Conservation (phyloP, 2,113 vertebrate species). For the Esox niger region DNA sequence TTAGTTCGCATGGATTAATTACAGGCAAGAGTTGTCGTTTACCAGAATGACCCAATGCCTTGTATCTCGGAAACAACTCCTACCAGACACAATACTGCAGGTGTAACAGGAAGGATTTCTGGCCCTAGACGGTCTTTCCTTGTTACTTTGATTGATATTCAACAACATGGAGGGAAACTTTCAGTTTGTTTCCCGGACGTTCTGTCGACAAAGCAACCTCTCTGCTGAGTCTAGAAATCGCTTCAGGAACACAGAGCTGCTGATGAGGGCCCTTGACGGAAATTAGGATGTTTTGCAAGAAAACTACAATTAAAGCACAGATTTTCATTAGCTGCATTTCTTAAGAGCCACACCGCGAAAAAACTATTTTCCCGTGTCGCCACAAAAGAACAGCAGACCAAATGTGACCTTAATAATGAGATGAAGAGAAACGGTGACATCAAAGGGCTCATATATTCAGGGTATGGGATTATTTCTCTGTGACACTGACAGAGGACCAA, state of each 20-base stretch:
- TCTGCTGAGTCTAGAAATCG: background rate
- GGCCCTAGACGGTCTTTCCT: no score
- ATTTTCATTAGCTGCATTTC: background rate
- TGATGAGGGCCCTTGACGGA: background rate
- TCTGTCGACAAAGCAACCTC: background rate
- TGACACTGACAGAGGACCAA: constrained; percentile 1
- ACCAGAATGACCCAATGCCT: constrained; percentile 4
- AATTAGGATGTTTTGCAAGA: background rate
- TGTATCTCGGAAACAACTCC: background rate
- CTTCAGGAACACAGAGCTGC: background rate
- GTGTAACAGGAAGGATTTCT: background rate
- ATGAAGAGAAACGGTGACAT: constrained; percentile 11
- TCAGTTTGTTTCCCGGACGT: background rate
- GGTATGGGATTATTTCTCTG: constrained; percentile 4
- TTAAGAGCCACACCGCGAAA: background rate
- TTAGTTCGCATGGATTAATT: no score
- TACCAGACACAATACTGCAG: background rate
- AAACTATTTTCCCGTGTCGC: background rate
- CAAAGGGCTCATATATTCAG: constrained; percentile 15
- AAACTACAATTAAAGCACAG: background rate
- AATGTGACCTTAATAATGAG: constrained; percentile 10
- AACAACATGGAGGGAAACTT: background rate
- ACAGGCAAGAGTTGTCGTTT: no score
- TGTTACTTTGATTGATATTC: background rate
- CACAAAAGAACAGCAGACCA: background rate